Evolutionary conservation across 2,888 invertebrate genomes (phyloP), one percentile per base, ranked within the genome.

Genomic region (Mellilla xanthometata): DNA sequence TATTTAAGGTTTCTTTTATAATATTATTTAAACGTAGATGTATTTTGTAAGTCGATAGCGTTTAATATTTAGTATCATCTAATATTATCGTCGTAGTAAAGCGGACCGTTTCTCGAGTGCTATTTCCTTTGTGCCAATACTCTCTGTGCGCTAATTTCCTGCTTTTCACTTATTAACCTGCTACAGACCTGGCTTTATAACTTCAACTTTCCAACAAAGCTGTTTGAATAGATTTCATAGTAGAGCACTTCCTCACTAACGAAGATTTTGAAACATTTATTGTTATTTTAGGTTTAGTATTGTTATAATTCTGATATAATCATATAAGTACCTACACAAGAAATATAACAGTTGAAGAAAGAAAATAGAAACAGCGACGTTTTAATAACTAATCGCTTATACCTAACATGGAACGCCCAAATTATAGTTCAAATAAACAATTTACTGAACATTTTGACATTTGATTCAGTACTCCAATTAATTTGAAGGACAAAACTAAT

Each of bases 91-190:
- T 22, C 2, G 22, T 19, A 27, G 2, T n/a, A n/a, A 23, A 50
- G 47, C 48, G 56, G 57, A 54, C 51, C 50, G 41, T 43, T 54
- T 60, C 58, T 57, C 54, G 54, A 55, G 65, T 68, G 65, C 62
- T 65, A 76, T 78, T 80, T 81, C 78, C 81, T 81, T 81, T 80
- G 80, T 81, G 79, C 70, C 68, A 72, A 74, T 77, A 65, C 68
- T 62, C 70, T 65, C 67, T 69, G 73, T 72, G 70, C 68, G 58
- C 62, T 73, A 68, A 79, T 78, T 74, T 76, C 75, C 77, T 75
- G 71, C 60, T 67, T 68, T 73, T 58, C 62, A 71, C 66, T 67
- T 68, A 62, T 61, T 63, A 71, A 64, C 54, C 60, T 54, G 67
- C 49, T 61, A 54, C 50, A 52, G 50, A 60, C 56, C 66, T 72